Conservation (phyloP, 2,113 vertebrate genomes). For the Megaleporinus macrocephalus region DNA sequence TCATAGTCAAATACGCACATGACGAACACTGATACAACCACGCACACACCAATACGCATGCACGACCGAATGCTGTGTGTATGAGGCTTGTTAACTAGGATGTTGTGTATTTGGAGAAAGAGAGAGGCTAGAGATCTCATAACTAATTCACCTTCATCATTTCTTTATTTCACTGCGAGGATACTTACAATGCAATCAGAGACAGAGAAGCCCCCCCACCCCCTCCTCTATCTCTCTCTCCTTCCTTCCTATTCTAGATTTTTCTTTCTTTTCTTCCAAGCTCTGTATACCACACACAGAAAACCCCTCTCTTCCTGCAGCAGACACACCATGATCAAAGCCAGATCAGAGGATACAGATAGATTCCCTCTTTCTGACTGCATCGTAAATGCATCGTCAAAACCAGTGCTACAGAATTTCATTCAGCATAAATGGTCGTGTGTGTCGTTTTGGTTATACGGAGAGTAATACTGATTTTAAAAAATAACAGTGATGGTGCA, state of each 20-base stretch:
- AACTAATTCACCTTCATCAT: constrained; percentile 27
- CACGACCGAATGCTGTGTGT: background rate
- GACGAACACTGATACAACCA: constrained; percentile 6
- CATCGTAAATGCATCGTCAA: constrained; percentile 8
- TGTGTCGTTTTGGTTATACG: background rate
- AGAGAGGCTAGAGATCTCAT: background rate
- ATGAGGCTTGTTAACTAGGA: background rate
- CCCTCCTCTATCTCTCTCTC: background rate
- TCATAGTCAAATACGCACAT: background rate
- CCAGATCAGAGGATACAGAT: constrained; percentile 21
- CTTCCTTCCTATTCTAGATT: background rate
- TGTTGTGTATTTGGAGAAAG: background rate
- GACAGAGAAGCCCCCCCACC: background rate
- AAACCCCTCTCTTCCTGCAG: background rate
- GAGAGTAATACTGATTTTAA: background rate
- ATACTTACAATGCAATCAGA: constrained; percentile 23
- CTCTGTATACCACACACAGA: constrained; percentile 13
- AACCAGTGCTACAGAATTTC: constrained; percentile 1
- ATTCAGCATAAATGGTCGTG: background rate
- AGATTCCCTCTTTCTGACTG: background rate
- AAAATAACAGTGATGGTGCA: background rate
- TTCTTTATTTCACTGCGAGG: background rate
- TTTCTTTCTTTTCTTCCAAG: constrained; percentile 14
- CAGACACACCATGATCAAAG: constrained; percentile 39
- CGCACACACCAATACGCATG: background rate